phyloP scores from a whole-genome alignment of 1,140 invertebrate genomes.

The Drosophila ficusphila region DNA sequence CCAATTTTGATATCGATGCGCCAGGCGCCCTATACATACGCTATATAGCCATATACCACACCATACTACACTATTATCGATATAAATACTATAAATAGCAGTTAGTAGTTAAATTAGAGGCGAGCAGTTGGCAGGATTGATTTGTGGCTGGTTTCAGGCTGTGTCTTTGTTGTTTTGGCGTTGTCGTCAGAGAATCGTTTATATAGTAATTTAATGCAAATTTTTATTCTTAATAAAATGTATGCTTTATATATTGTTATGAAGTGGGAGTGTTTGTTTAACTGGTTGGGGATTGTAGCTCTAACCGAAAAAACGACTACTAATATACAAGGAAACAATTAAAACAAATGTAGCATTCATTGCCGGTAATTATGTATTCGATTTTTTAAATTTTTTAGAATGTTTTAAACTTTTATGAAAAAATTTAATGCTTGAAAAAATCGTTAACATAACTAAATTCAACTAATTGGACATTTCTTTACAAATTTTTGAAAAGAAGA shows the following conservation, averaged over 20 bases:
- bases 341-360: too few species aligned
- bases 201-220: slow-evolving; percentile 62
- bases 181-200: slow-evolving; percentile 69
- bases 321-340: not conserved
- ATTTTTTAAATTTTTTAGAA: too few species aligned
- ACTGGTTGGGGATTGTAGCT: not conserved
- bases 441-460: too few species aligned
- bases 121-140: slow-evolving; percentile 69
- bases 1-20: slow-evolving; percentile 52
- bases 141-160: slow-evolving; percentile 77
- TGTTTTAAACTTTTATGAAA: too few species aligned
- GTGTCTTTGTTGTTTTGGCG: slow-evolving; percentile 78
- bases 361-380: too few species aligned
- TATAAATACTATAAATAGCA: slow-evolving; percentile 50
- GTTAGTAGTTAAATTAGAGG: slow-evolving; percentile 64
- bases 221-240: slow-evolving; percentile 57
- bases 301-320: too few species aligned
- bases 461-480: too few species aligned
- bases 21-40: slow-evolving; percentile 45
- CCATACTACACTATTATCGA: slow-evolving; percentile 37
- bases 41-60: slow-evolving; percentile 54
- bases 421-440: too few species aligned
- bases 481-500: too few species aligned
- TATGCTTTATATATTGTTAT: slow-evolving; percentile 56
- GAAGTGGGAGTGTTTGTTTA: not conserved